Evolutionary conservation across 2,113 vertebrate genomes (phyloP).

Genomic region (Ciconia boyciana): DNA sequence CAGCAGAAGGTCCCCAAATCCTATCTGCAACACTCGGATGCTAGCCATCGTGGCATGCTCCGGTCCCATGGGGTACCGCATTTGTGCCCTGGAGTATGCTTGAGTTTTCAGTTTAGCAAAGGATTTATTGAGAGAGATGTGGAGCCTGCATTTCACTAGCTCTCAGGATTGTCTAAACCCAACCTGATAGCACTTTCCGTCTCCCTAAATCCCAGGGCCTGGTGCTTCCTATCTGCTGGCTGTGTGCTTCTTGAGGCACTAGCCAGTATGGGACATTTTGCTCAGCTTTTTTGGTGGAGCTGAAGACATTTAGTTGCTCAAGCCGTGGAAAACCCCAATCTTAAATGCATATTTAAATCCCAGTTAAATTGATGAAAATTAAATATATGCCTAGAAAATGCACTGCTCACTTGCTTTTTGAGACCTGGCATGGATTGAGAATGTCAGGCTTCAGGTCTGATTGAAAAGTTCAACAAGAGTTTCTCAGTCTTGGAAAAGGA

Average conservation of each 20-base stretch:
- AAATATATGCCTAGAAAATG: neutral
- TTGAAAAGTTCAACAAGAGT: neutral
- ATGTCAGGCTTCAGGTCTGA: neutral
- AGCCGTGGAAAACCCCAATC: neutral
- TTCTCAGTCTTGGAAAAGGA: neutral
- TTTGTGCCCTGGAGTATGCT: rapidly evolving
- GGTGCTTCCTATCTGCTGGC: neutral
- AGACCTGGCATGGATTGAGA: neutral
- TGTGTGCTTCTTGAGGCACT: neutral
- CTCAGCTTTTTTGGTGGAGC: neutral
- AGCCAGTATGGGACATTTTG: neutral
- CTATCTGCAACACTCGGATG: rapidly evolving
- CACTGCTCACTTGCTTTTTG: neutral
- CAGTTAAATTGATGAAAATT: neutral
- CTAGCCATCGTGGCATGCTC: rapidly evolving
- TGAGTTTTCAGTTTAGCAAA: neutral
- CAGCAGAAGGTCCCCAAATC: neutral
- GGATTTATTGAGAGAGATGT: neutral
- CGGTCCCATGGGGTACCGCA: rapidly evolving
- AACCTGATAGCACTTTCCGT: neutral
- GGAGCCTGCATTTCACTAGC: neutral
- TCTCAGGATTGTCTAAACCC: neutral
- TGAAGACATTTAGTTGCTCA: neutral
- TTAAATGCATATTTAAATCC: neutral
- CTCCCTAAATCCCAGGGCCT: neutral